phyloP scores from a whole-genome alignment of 2,113 vertebrate genomes.

The Leptobrachium leishanense region DNA sequence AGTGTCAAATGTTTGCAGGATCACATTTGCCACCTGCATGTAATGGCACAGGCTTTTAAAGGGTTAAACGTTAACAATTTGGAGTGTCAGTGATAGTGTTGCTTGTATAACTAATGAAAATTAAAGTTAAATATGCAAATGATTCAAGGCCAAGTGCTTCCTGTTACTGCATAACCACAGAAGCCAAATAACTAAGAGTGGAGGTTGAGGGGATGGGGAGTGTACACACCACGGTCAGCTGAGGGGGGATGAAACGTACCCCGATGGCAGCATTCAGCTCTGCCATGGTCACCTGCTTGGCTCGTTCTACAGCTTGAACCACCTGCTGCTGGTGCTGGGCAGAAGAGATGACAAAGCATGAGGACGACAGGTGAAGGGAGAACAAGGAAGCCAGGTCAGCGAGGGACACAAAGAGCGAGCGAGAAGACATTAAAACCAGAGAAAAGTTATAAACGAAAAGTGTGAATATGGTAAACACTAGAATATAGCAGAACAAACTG shows the following conservation, averaged over 20 bases:
- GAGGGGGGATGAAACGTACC: conserved; percentile 57
- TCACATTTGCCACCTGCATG: too few relatives aligned
- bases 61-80: too few relatives aligned
- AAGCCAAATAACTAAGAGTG: background rate
- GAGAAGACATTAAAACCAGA: background rate
- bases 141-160: too few relatives aligned
- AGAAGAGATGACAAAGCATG: conserved; percentile 20
- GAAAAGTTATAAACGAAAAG: background rate
- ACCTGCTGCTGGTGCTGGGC: conserved; percentile 77
- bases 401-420: background rate
- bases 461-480: too few relatives aligned
- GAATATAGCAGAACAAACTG: too few relatives aligned
- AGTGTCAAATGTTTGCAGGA: too few relatives aligned
- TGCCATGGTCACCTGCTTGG: conserved; percentile 74
- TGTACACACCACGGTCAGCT: conserved; percentile 48
- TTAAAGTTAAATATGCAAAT: too few relatives aligned
- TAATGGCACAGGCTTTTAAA: too few relatives aligned
- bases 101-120: too few relatives aligned
- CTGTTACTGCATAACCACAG: too few relatives aligned
- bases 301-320: conserved; percentile 70
- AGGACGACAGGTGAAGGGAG: background rate
- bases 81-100: too few relatives aligned
- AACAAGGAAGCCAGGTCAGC: background rate
- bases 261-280: conserved; percentile 69
- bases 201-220: background rate